Evolutionary conservation across 2,113 vertebrate genomes (phyloP).

Genomic region (Orthochromis indermauri): DNA sequence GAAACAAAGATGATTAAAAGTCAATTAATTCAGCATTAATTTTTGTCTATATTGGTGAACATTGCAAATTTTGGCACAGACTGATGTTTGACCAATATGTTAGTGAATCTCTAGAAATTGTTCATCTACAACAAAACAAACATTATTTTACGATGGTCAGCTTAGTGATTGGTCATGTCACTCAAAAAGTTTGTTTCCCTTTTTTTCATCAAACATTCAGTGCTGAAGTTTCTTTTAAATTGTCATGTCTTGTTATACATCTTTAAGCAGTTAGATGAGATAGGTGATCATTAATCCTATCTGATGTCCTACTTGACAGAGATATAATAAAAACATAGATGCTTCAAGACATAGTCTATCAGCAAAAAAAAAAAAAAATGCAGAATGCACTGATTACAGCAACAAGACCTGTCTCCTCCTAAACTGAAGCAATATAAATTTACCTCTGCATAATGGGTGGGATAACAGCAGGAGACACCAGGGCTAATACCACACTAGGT

Average conservation of each 20-base stretch:
- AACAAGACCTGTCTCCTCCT: conserved; percentile 26
- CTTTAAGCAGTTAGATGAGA: not conserved
- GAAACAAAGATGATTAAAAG: not conserved
- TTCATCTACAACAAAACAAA: not conserved
- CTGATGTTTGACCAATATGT: not conserved
- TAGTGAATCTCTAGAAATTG: not conserved
- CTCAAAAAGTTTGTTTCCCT: not conserved
- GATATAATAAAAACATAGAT: not conserved
- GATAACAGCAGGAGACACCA: conserved; percentile 41
- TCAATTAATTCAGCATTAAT: not conserved
- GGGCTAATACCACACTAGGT: conserved; percentile 40
- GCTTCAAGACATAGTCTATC: not conserved
- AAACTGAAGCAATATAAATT: conserved; percentile 31
- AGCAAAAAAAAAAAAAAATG: not conserved
- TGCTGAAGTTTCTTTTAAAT: not conserved
- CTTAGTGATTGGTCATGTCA: not conserved
- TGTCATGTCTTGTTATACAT: not conserved
- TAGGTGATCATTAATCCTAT: not conserved
- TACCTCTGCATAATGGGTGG: conserved; percentile 41
- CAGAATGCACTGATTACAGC: not conserved
- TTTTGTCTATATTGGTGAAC: not conserved
- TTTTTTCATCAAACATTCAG: not conserved
- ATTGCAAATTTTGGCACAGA: not conserved
- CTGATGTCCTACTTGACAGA: not conserved
- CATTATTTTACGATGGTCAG: not conserved